Evolutionary conservation across 2,888 invertebrate genomes (phyloP).

Genomic region (Uloborus plumipes): DNA sequence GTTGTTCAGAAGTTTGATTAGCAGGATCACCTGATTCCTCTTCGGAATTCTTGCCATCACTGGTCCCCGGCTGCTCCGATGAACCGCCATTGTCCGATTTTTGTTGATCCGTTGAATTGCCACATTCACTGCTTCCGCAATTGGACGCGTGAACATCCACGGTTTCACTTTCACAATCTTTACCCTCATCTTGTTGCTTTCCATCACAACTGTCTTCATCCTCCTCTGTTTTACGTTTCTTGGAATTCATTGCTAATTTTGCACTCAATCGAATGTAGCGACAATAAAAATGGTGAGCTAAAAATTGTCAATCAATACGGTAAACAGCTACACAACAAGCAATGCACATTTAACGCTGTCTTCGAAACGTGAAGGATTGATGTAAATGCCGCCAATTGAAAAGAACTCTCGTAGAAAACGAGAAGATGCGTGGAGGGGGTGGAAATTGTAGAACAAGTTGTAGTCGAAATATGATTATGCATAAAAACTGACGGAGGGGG

Average conservation of each 20-base stretch:
- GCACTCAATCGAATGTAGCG: neutral
- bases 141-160: conserved; percentile 45
- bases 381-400: conserved; percentile 65
- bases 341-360: conserved; percentile 60
- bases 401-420: conserved; percentile 56
- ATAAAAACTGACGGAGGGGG: too few relatives aligned
- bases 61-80: conserved; percentile 50
- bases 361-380: conserved; percentile 62
- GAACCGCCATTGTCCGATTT: conserved; percentile 62
- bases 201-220: conserved; percentile 48
- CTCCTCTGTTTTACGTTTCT: conserved; percentile 58
- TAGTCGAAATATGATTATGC: too few relatives aligned
- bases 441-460: too few relatives aligned
- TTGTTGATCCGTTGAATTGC: conserved; percentile 58
- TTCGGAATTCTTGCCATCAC: conserved; percentile 29
- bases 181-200: conserved; percentile 25
- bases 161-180: conserved; percentile 42
- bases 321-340: conserved; percentile 63
- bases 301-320: conserved; percentile 56
- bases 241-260: conserved; percentile 42
- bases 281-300: conserved; percentile 39
- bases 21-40: conserved; percentile 17
- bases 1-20: conserved; percentile 25
- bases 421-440: conserved; percentile 28
- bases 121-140: conserved; percentile 53